A percentile compares a stretch with the other conserved stretches of the same genome.
phyloP scores from a whole-genome alignment of 1,140 invertebrate genomes.

The Tribolium castaneum region DNA sequence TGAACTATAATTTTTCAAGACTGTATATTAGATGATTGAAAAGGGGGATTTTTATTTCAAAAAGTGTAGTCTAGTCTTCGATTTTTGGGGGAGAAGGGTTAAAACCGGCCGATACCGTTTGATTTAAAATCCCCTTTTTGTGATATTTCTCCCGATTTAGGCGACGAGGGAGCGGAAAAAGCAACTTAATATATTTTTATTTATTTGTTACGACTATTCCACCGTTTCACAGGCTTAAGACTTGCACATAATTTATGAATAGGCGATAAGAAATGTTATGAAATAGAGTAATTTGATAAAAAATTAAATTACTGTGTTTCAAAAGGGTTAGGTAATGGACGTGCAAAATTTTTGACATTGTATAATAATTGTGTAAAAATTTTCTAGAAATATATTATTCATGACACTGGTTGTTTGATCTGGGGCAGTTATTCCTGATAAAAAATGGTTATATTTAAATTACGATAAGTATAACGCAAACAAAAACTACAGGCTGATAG shows the following conservation, averaged over 20 bases:
- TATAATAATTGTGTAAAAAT: slow-evolving; percentile 8
- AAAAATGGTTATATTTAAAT: no score
- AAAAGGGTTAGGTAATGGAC: slow-evolving; percentile 2
- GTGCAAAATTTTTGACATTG: slow-evolving; percentile 9
- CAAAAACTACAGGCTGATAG: no score
- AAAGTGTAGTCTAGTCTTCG: slow-evolving; percentile 11
- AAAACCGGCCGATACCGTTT: background rate
- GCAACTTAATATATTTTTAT: background rate
- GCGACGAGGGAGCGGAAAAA: background rate
- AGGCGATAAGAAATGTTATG: background rate
- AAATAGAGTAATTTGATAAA: slow-evolving; percentile 16
- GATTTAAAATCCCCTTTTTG: slow-evolving; percentile 4
- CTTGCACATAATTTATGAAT: background rate
- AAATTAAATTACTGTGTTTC: slow-evolving; percentile 22
- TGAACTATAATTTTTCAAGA: slow-evolving; percentile 50
- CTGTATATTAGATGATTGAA: background rate
- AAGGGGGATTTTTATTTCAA: background rate
- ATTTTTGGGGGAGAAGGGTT: background rate
- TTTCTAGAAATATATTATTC: background rate
- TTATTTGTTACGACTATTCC: background rate
- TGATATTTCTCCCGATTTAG: background rate
- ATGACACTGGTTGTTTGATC: background rate
- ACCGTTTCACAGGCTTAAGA: background rate
- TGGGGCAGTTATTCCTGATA: no score
- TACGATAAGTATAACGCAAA: no score